These are phyloP conservation scores for Hyperopisus bebe DNA, from an alignment of 2,113 vertebrate genomes.

Conservation along the genomic window DNA sequence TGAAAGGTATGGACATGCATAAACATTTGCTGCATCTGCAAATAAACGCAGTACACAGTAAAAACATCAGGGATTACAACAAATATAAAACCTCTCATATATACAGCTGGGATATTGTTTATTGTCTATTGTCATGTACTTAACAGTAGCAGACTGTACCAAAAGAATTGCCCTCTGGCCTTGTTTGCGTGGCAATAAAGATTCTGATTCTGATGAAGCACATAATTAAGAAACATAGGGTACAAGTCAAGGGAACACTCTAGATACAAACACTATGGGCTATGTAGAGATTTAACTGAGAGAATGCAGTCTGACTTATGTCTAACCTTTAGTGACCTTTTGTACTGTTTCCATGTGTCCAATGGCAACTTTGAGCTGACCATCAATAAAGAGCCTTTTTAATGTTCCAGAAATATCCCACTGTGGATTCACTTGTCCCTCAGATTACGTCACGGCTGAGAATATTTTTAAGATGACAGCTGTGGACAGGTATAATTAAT, in stretches of 20 bases:
- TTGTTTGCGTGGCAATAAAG: neutral
- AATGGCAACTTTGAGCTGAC: neutral
- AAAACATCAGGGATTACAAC: neutral
- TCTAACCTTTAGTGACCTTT: neutral
- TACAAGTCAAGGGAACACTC: neutral
- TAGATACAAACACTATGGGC: neutral
- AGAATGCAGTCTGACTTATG: neutral
- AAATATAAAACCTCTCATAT: neutral
- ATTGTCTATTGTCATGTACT: neutral
- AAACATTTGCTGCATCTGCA: neutral
- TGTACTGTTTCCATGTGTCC: neutral
- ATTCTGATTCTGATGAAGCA: neutral
- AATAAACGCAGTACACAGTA: neutral
- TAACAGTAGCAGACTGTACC: neutral
- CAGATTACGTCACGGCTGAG: neutral
- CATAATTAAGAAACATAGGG: neutral
- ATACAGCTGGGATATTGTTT: neutral
- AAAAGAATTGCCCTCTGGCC: neutral
- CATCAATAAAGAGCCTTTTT: conserved; percentile 1
- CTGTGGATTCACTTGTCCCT: neutral
- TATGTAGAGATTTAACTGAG: neutral
- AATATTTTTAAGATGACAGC: neutral
- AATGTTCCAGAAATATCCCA: neutral
- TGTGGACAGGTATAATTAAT: neutral
- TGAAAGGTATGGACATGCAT: neutral